Evolutionary conservation across 2,888 invertebrate species (phyloP).

Genomic region (Drosophila multiciliata): DNA sequence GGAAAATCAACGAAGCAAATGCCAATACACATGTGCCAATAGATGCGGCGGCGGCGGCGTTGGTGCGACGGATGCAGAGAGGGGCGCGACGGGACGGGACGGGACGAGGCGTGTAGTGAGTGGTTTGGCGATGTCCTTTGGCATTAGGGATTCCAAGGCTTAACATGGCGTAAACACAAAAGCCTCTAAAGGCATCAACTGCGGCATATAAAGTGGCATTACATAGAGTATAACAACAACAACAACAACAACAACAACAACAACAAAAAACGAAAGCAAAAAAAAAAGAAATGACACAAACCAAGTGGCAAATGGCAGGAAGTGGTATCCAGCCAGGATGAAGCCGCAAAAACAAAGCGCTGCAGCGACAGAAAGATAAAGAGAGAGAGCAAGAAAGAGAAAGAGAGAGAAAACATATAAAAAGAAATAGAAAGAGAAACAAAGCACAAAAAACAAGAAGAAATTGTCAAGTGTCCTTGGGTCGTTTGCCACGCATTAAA

Average conservation of each 20-base stretch:
- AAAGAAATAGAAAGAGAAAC: conserved; percentile 25
- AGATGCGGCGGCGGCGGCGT: neutral
- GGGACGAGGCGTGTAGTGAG: neutral
- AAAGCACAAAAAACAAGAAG: conserved; percentile 35
- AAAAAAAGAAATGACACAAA: conserved; percentile 8
- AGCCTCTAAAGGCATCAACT: conserved; percentile 82
- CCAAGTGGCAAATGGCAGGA: conserved; percentile 65
- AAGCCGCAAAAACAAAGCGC: conserved; percentile 58
- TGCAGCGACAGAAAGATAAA: conserved; percentile 41
- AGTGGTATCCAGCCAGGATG: conserved; percentile 49
- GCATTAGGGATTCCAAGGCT: conserved; percentile 81
- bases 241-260: conserved; percentile 15
- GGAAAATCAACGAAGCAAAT: conserved; percentile 80
- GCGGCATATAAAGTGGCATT: conserved; percentile 83
- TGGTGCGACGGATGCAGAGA: conserved; percentile 1
- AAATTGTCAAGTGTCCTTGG: conserved; percentile 74
- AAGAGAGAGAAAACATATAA: conserved; percentile 15
- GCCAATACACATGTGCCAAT: conserved; percentile 75
- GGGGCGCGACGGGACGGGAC: conserved; percentile 2
- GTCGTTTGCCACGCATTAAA: conserved; percentile 77
- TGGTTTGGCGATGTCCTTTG: conserved; percentile 60
- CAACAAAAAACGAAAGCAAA: conserved; percentile 10
- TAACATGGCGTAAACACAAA: conserved; percentile 81
- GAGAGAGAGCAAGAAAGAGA: neutral
- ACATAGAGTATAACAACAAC: conserved; percentile 62